Evolutionary conservation across 2,797 vertebrate genomes (phyloP), one percentile per base, ranked within the genome.

Genomic region (Gallinago stenura): DNA sequence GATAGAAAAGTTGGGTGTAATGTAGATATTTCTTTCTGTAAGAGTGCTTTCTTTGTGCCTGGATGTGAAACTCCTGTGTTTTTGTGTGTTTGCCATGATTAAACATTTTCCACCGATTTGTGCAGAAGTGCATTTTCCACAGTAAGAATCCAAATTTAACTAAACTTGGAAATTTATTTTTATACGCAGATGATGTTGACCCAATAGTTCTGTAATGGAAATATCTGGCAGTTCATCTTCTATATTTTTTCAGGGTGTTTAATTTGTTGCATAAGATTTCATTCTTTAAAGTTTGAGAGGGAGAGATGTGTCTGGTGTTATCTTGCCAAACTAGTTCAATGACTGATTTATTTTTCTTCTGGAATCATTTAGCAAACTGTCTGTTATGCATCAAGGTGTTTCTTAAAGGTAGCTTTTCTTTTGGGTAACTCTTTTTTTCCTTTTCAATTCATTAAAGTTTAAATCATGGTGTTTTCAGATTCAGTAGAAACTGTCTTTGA

Each of bases 141-240:
- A 68, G 75, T 61, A 64, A 89, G 76, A 93, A n/a, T 53, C 93
- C 65, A 41, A 87, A 61, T 79, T 64, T 56, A 85, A 86, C 84
- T 93, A 28, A 92, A 95, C 79, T 93, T 90, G 73, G 83, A 60
- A 78, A 93, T 84, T 62, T 93, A 88, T 91, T 94, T 94, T 91
- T 90, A 45, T 69, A 69, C 9, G 1, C 65, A 66, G 45, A 57
- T 88, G 66, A 69, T 92, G 76, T 66, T 94, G 89, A 91, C 43
- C 93, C 64, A 4, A 93, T 90, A 51, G 61, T 91, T 90, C 62
- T 93, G 80, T 87, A 84, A 86, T 90, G 89, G 91, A 93, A 95
- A 87, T 56, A 73, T 93, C 57, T 95, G 90, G 62, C 46, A 78
- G 28, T 81, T 91, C 50, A 48, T 94, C 39, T 75, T 71, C 54